phyloP scores from a whole-genome alignment of 2,113 vertebrate genomes.

The Nerophis lumbriciformis region DNA sequence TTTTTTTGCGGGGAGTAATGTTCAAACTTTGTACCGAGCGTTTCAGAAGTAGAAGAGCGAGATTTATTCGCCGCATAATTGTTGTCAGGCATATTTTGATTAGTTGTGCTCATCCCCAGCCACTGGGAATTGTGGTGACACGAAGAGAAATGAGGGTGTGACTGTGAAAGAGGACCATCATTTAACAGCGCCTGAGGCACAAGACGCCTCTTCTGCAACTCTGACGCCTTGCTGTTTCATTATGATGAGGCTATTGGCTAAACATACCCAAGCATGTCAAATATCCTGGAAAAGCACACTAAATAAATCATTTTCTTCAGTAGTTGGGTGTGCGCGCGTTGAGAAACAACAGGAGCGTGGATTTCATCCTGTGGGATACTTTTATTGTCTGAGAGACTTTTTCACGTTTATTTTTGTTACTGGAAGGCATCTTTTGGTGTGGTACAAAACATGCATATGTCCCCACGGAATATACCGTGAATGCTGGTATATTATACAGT shows the following conservation, averaged over 20 bases:
- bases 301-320: constrained; percentile 77
- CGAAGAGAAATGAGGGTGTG: constrained; percentile 69
- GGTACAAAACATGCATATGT: too few relatives aligned
- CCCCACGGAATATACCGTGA: background rate
- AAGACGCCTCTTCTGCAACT: constrained; percentile 63
- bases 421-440: background rate
- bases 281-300: constrained; percentile 71
- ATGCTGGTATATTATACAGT: too few relatives aligned
- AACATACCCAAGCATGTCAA: constrained; percentile 75
- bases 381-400: background rate
- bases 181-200: constrained; percentile 65
- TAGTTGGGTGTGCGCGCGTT: constrained; percentile 62
- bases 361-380: background rate
- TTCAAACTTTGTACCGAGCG: background rate
- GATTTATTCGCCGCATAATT: constrained; percentile 19
- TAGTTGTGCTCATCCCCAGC: constrained; percentile 29
- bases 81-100: constrained; percentile 36
- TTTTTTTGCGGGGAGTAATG: background rate
- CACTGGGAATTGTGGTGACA: constrained; percentile 62
- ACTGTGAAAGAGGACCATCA: constrained; percentile 66
- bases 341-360: constrained; percentile 44
- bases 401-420: background rate
- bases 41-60: background rate
- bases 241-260: constrained; percentile 75
- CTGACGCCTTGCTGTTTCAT: constrained; percentile 73